Evolutionary conservation across 1,140 invertebrate species (phyloP).

Genomic region (Lanistes nyassanus): DNA sequence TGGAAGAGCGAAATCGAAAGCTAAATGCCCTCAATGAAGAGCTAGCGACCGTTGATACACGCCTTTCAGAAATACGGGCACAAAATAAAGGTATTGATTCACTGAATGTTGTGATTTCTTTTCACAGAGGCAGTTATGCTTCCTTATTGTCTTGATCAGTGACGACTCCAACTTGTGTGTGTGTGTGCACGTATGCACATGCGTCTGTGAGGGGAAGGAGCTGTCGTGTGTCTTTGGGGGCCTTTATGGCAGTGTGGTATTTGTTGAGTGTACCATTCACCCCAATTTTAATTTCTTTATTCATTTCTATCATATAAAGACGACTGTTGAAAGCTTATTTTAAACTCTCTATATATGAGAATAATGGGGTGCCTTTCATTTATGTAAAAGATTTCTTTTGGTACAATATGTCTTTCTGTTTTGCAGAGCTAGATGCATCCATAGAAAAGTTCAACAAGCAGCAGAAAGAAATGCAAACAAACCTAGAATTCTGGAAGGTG

Average conservation of each 20-base stretch:
- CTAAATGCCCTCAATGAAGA: constrained; percentile 55
- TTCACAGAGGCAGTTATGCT: too few species aligned
- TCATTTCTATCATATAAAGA: background rate
- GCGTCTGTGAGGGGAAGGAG: too few species aligned
- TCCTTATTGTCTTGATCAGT: too few species aligned
- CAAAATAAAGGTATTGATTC: constrained; percentile 53
- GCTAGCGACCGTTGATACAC: constrained; percentile 50
- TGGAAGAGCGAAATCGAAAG: constrained; percentile 54
- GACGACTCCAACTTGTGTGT: too few species aligned
- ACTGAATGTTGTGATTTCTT: constrained; percentile 60
- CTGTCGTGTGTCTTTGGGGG: too few species aligned
- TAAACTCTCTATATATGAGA: background rate
- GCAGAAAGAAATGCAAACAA: constrained; percentile 67
- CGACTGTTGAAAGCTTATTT: background rate
- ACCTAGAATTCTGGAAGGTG: constrained; percentile 65
- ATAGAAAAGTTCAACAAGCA: constrained; percentile 73
- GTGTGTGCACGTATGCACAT: too few species aligned
- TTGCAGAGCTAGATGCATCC: constrained; percentile 79
- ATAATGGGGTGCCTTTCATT: background rate
- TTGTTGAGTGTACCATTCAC: too few species aligned
- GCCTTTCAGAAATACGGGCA: constrained; percentile 54
- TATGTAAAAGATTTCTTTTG: background rate
- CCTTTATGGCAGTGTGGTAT: too few species aligned
- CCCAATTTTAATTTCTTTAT: background rate
- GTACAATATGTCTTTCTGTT: background rate